A percentile compares a stretch with the other conserved stretches of the same genome.
Conservation (phyloP, 2,888 invertebrate species). For the Drosophila atroscutellata region DNA sequence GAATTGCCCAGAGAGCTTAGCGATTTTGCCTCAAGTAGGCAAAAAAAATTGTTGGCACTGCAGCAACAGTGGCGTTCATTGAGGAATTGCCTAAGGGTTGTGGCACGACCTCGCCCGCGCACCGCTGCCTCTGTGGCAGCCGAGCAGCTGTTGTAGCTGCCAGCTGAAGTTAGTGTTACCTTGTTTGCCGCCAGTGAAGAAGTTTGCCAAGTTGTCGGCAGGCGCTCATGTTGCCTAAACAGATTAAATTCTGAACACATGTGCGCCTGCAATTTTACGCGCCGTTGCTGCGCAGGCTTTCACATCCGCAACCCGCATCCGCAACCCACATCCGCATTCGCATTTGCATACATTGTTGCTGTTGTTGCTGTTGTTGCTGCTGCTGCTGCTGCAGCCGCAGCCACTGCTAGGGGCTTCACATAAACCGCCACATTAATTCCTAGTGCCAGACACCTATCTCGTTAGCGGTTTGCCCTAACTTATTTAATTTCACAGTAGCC, state of each 20-base stretch:
- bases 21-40: slow-evolving; percentile 26
- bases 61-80: background rate
- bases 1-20: slow-evolving; percentile 44
- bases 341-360: slow-evolving; percentile 12
- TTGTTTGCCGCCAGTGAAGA: slow-evolving; percentile 63
- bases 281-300: slow-evolving; percentile 54
- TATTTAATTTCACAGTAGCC: slow-evolving; percentile 68
- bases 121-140: slow-evolving; percentile 4
- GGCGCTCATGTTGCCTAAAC: slow-evolving; percentile 76
- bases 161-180: slow-evolving; percentile 78
- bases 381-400: slow-evolving; percentile 25
- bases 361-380: slow-evolving; percentile 20
- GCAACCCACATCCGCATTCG: slow-evolving; percentile 2
- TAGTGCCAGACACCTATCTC: slow-evolving; percentile 81
- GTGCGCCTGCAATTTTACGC: slow-evolving; percentile 79
- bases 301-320: slow-evolving; percentile 16
- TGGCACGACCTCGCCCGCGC: background rate
- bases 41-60: slow-evolving; percentile 5
- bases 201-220: slow-evolving; percentile 73
- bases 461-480: slow-evolving; percentile 77
- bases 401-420: slow-evolving; percentile 50
- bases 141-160: slow-evolving; percentile 48
- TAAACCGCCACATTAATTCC: slow-evolving; percentile 80
- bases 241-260: slow-evolving; percentile 78
- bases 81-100: slow-evolving; percentile 30